These are phyloP conservation scores for Caenorhabditis inopinata DNA, from an alignment of 1,140 invertebrate genomes.

Conservation along the genomic window DNA sequence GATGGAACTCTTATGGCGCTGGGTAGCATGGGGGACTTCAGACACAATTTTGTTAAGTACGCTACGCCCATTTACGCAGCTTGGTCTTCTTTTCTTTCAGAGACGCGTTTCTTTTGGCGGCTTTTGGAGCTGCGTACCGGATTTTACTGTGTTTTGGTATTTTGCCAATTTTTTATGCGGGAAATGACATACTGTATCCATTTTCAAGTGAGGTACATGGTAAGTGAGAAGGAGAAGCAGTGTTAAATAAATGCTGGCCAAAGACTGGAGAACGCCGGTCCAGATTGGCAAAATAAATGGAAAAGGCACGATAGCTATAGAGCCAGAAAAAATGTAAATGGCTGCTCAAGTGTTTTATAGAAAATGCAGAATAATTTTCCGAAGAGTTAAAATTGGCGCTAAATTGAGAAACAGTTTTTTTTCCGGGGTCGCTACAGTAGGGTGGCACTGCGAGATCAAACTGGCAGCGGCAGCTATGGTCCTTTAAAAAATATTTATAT, in stretches of 20 bases:
- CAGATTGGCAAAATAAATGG: too few species aligned
- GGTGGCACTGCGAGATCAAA: too few species aligned
- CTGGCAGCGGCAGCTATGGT: too few species aligned
- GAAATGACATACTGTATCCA: background rate
- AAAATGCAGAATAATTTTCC: too few species aligned
- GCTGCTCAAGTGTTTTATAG: too few species aligned
- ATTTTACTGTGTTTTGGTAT: background rate
- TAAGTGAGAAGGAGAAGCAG: background rate
- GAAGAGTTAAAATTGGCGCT: too few species aligned
- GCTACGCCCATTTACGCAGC: background rate
- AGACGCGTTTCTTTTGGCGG: background rate
- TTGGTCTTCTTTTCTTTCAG: background rate
- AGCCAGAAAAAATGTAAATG: too few species aligned
- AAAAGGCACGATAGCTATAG: too few species aligned
- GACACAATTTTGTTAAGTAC: constrained; percentile 1
- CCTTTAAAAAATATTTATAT: too few species aligned
- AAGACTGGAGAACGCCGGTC: too few species aligned
- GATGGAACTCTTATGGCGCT: constrained; percentile 12
- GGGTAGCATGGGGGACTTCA: background rate
- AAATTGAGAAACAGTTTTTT: too few species aligned
- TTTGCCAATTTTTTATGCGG: background rate
- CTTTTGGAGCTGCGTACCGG: constrained; percentile 2
- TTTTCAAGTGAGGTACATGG: background rate
- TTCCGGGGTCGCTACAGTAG: too few species aligned
- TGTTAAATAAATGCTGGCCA: background rate